Base-by-base conservation (phyloP, 2,888 invertebrate species). In the Morpho deidamia region DNA sequence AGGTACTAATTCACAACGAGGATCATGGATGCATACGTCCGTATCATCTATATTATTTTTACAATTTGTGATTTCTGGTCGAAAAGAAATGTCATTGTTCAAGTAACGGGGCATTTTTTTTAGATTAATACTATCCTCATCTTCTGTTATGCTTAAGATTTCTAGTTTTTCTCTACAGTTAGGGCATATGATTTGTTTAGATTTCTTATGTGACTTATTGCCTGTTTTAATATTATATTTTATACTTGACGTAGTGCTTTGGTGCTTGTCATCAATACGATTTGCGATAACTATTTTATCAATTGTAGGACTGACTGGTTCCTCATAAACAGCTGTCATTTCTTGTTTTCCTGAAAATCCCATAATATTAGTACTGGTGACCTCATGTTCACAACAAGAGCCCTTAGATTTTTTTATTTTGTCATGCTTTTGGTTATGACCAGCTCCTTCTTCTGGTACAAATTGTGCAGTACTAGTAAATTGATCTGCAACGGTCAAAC, bases 141-240 rank as follows among this genome's bases (percentile, higher is more conserved):
- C 79, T 58, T 80, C 80, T 37, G 76, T 74, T 12, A 70, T 71
- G 59, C 74, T 81, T 33, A 65, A 37, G 55, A 83, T 60, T 50
- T 83, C 76, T 39, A 87, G 69, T 58, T 70, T 75, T 68, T 81
- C 78, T 55, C 73, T 82, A 60, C 87, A 87, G 34, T 80, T 79
- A 4, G 86, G 86, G 59, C 87, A 87, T 56, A 70, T 60, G 23
- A 85, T 53, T 60, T 70, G 70, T 23, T 68, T 71, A 11, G 61
- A n/a, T 61, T 71, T 81, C 59, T 69, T 81, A 11, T 70, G 62
- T 50, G 37, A 10, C 39, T 43, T 65, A 11, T 40, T 12, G 44
- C 44, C 49, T 7, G 50, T 39, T 43, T 59, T 61, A n/a, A 39
- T 34, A 11, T 34, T 47, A 33, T 57, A 59, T 52, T 59, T 63